phyloP scores from a whole-genome alignment of 2,113 vertebrate genomes.

The Sisor rabdophorus region DNA sequence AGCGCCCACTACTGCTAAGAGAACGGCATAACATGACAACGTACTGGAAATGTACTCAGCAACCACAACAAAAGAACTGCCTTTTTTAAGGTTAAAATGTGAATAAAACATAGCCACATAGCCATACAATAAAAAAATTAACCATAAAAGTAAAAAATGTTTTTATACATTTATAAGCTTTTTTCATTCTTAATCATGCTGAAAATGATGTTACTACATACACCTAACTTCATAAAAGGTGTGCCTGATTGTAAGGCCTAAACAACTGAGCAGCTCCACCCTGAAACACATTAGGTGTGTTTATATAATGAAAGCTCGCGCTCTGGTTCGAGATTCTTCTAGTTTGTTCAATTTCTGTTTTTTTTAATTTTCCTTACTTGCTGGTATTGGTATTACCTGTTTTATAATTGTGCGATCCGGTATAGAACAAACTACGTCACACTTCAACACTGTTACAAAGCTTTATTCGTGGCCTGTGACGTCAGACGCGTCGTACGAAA shows the following conservation, averaged over 20 bases:
- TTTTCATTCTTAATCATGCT: too few species aligned
- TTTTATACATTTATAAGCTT: neutral
- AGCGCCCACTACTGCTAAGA: conserved; percentile 19
- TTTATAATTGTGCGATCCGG: neutral
- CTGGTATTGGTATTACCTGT: neutral
- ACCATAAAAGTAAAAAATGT: neutral
- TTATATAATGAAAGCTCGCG: neutral
- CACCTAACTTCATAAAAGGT: neutral
- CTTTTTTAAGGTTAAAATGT: neutral
- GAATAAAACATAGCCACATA: neutral
- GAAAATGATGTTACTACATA: neutral
- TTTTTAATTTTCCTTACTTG: neutral
- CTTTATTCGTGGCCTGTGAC: too few species aligned
- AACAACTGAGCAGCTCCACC: neutral
- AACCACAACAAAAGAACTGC: neutral
- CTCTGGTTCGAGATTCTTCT: neutral
- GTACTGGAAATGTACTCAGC: neutral
- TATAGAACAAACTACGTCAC: too few species aligned
- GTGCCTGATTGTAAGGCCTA: neutral
- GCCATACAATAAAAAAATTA: neutral
- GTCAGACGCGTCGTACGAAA: too few species aligned
- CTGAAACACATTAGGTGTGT: neutral
- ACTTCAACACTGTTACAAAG: too few species aligned
- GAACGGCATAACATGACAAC: neutral
- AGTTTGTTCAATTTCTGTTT: neutral